Evolutionary conservation across 2,113 vertebrate species (phyloP).

Genomic region (Malurus elegans): DNA sequence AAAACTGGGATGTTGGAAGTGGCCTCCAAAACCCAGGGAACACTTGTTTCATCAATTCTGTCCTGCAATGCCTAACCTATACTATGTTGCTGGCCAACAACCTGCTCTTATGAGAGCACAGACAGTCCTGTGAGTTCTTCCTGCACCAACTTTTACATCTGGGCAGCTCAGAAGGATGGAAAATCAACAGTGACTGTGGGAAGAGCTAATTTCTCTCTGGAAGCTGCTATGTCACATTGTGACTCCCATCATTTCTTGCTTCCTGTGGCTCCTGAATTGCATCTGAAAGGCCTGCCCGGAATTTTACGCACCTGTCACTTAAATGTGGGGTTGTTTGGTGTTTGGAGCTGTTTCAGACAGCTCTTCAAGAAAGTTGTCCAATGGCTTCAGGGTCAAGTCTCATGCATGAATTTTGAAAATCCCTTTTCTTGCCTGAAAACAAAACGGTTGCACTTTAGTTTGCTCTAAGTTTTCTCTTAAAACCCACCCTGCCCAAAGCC

Average conservation of each 20-base stretch:
- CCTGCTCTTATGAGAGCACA: background rate
- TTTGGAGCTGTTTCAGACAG: slow-evolving; percentile 69
- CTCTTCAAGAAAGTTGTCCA: slow-evolving; percentile 84
- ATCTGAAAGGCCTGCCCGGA: background rate
- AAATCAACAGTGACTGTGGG: background rate
- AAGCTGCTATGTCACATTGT: background rate
- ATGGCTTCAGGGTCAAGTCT: slow-evolving; percentile 81
- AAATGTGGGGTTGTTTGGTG: rapidly evolving
- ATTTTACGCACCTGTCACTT: background rate
- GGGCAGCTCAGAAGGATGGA: background rate
- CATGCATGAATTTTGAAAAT: slow-evolving; percentile 88
- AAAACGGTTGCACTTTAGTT: background rate
- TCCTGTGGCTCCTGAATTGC: background rate
- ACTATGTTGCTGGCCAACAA: background rate
- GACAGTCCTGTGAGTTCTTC: background rate
- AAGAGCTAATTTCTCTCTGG: background rate
- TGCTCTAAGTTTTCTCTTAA: background rate
- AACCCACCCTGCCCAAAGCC: rapidly evolving
- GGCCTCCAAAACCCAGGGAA: background rate
- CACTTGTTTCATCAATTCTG: background rate
- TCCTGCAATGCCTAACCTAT: background rate
- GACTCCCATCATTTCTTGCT: background rate
- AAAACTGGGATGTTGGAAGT: background rate
- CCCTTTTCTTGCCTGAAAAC: slow-evolving; percentile 83
- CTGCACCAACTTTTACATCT: background rate